Evolutionary conservation across 2,797 vertebrate genomes (phyloP).

Genomic region (Myotis planiceps): DNA sequence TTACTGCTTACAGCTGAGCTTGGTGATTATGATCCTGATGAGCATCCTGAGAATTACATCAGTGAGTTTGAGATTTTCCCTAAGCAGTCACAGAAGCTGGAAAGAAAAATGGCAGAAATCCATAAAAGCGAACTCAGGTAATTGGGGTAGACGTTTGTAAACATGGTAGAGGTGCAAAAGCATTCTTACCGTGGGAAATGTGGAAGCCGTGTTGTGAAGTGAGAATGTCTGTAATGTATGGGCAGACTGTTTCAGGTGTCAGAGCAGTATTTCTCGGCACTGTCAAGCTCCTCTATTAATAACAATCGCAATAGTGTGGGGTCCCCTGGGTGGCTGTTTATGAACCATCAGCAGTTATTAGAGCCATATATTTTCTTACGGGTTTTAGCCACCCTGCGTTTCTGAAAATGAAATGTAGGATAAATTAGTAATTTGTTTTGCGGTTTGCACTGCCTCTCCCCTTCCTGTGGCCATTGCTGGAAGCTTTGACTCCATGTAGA

Average conservation of each 20-base stretch:
- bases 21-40: constrained; percentile 95
- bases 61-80: constrained; percentile 97
- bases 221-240: neutral
- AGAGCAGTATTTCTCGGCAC: neutral
- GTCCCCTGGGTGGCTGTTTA: neutral
- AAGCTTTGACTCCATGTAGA: neutral
- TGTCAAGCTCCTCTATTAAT: neutral
- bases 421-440: neutral
- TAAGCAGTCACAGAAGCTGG: constrained; percentile 96
- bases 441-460: neutral
- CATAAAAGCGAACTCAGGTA: constrained; percentile 98
- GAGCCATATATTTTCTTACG: neutral
- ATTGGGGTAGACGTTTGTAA: constrained; percentile 53
- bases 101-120: constrained; percentile 97
- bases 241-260: too few relatives aligned
- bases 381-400: neutral
- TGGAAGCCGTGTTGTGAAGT: neutral
- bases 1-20: constrained; percentile 91
- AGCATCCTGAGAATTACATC: constrained; percentile 96
- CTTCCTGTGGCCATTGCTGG: neutral
- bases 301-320: neutral
- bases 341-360: neutral
- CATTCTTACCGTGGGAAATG: neutral
- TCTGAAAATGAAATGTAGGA: neutral
- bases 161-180: neutral